Evolutionary conservation across 1,140 invertebrate genomes (phyloP).

Genomic region (Semibalanus balanoides): DNA sequence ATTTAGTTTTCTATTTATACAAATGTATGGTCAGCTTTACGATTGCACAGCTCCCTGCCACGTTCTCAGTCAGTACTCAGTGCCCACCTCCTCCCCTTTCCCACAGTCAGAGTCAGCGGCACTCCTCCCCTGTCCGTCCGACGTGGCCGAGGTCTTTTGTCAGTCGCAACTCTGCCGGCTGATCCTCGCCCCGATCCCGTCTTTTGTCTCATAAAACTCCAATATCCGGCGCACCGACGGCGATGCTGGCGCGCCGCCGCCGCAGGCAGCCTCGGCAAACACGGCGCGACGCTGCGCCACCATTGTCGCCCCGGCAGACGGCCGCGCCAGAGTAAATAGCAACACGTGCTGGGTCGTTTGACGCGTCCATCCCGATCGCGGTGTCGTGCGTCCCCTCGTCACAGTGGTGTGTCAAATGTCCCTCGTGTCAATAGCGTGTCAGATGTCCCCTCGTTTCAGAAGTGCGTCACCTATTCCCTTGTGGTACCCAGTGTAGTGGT

Average conservation of each 20-base stretch:
- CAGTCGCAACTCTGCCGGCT: neutral
- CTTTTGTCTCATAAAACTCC: conserved; percentile 2
- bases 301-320: neutral
- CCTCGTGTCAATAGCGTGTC: no score
- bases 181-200: neutral
- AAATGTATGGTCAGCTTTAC: no score
- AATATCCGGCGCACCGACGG: neutral
- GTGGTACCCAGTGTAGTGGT: no score
- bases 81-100: neutral
- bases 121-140: no score
- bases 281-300: neutral
- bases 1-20: no score
- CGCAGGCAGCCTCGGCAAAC: neutral
- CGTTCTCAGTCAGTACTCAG: no score
- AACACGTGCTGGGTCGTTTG: neutral
- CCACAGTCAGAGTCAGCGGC: neutral
- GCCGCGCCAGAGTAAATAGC: neutral
- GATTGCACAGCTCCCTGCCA: no score
- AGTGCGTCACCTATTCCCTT: no score
- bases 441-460: no score
- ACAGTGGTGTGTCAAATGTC: no score
- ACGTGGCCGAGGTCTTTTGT: neutral
- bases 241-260: no score
- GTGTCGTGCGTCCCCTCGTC: no score
- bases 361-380: neutral